Evolutionary conservation across 2,113 vertebrate species (phyloP), one percentile per base, ranked within the genome.

Genomic region (Polypterus senegalus): DNA sequence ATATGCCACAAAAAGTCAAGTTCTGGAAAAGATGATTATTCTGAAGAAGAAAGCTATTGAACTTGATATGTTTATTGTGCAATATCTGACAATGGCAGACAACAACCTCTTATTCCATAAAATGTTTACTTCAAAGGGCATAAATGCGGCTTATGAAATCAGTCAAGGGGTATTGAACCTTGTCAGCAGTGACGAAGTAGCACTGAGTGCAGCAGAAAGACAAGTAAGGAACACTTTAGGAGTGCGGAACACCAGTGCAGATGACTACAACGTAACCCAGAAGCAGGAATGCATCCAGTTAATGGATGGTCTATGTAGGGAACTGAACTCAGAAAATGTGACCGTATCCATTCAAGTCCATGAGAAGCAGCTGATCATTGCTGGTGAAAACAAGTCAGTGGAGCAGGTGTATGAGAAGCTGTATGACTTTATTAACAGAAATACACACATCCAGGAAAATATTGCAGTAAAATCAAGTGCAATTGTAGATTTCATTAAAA

Each of bases 141-240:
- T 90, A 48, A 74, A 79, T 67, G 80, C 82, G 7, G 68, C 76
- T 4, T 84, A 86, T 65, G 78, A 88, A 47, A 74, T 88, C 54
- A 58, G 70, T 10, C 59, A 45, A 27, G 9, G 68, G 3, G 54
- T 48, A 4, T 55, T 88, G n/a, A 64, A 72, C 10, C 68, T 97
- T 3, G 56, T 76, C 45, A 83, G 82, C 63, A 49, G 47, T 63
- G 73, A 79, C 61, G 61, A 71, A 7, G 47, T 58, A 59, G 73
- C 66, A 6, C 68, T 94, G 8, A 49, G 2, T 3, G 71, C 84
- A 65, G 89, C 89, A 62, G 81, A 89, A 69, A 68, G 78, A 1
- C 78, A 79, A 56, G 73, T 97, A 49, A 49, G 49, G 4, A 71
- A 6, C 46, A 5, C 58, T 8, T 71, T 97, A 51, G 9, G 45